Percentiles rank a stretch among this genome's conserved stretches.
Conservation (phyloP, 1,140 invertebrate genomes). For the Drusus annulatus region DNA sequence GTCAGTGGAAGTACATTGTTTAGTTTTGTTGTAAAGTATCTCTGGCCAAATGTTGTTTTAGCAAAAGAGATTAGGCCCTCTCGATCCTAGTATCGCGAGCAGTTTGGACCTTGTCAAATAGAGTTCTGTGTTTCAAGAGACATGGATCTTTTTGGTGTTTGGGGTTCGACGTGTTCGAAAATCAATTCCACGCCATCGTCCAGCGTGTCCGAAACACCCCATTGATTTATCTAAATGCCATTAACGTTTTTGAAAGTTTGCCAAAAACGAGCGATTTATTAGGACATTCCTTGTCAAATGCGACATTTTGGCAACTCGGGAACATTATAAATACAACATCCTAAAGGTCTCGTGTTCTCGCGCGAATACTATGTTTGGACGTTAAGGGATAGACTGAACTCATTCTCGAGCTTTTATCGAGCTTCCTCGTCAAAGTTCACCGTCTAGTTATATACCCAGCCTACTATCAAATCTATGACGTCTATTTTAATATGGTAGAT, state of each 20-base stretch:
- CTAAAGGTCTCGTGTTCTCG: conserved; percentile 15
- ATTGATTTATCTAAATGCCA: conserved; percentile 47
- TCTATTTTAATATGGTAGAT: no score
- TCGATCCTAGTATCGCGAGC: no score
- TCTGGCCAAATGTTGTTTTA: no score
- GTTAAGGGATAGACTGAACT: not conserved
- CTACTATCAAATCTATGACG: no score
- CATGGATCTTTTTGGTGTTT: not conserved
- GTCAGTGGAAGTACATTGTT: no score
- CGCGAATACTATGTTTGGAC: conserved; percentile 12
- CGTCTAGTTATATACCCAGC: no score
- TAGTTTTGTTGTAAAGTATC: no score
- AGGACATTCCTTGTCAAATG: conserved; percentile 31
- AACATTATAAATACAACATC: conserved; percentile 32
- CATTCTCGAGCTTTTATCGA: not conserved
- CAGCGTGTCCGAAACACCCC: conserved; percentile 30
- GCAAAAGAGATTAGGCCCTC: no score
- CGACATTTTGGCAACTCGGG: conserved; percentile 35
- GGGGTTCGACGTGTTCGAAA: not conserved
- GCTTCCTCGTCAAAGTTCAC: no score
- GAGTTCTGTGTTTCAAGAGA: no score
- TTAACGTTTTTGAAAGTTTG: conserved; percentile 43
- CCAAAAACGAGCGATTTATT: conserved; percentile 45
- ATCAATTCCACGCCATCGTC: not conserved
- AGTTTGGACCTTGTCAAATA: no score